These are phyloP conservation scores for Dynastes hyllus DNA, from an alignment of 2,888 invertebrate species.

Conservation along the genomic window DNA sequence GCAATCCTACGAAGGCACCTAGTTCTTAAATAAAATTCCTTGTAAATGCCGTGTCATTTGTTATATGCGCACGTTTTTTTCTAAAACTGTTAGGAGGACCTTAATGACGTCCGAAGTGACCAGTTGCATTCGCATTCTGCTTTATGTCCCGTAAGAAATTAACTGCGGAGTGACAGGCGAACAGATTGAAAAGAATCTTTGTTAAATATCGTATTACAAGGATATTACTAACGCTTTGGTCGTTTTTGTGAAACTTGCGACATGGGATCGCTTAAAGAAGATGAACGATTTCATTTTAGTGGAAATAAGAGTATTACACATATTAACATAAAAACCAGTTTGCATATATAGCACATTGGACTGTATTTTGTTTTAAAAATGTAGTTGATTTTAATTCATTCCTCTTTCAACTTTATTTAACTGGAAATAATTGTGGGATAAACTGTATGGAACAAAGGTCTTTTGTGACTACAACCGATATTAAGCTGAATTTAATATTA, in stretches of 20 bases:
- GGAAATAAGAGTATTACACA: no score
- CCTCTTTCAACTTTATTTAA: no score
- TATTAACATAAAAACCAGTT: no score
- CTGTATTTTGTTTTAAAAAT: no score
- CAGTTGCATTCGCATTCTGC: background rate
- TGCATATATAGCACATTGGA: no score
- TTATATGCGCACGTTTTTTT: background rate
- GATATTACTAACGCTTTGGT: constrained; percentile 12
- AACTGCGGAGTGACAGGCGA: constrained; percentile 14
- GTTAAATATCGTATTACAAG: constrained; percentile 35
- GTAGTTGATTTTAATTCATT: no score
- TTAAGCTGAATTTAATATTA: no score
- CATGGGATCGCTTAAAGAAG: background rate
- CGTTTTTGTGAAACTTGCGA: background rate
- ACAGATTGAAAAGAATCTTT: background rate
- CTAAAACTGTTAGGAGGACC: background rate
- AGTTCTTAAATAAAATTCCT: background rate
- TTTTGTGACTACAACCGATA: no score
- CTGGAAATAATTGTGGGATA: no score
- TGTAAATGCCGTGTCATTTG: constrained; percentile 20
- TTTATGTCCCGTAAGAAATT: constrained; percentile 29
- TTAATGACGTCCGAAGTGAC: constrained; percentile 18
- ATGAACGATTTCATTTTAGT: background rate
- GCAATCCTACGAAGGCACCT: background rate
- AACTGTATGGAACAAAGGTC: no score